Evolutionary conservation across 2,113 vertebrate species (phyloP).

Genomic region (Zapus hudsonius): DNA sequence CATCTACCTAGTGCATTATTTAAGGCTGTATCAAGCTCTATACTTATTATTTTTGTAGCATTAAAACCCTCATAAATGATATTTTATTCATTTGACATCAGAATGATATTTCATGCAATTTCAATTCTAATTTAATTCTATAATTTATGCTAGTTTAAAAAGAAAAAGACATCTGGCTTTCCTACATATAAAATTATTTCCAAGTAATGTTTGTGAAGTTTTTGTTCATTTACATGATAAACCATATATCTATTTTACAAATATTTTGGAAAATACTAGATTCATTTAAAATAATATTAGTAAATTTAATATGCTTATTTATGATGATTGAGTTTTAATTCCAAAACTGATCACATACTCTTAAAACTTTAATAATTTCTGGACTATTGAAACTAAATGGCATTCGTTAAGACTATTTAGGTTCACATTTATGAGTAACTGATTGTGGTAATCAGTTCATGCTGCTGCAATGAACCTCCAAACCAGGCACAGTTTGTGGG

Average conservation of each 20-base stretch:
- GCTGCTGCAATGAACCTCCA: too few relatives aligned
- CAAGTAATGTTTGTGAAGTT: conserved; percentile 16
- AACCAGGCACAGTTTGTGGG: too few relatives aligned
- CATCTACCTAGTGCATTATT: not conserved
- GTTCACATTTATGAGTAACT: conserved; percentile 62
- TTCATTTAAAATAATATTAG: not conserved
- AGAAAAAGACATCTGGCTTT: not conserved
- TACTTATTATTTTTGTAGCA: not conserved
- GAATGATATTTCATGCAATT: not conserved
- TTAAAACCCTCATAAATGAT: not conserved
- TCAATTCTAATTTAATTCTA: not conserved
- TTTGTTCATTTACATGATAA: not conserved
- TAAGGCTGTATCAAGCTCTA: not conserved
- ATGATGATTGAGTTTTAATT: not conserved
- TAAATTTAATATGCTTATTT: not conserved
- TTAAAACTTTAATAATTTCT: not conserved
- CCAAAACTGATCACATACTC: not conserved
- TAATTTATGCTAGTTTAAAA: not conserved
- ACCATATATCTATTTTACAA: not conserved
- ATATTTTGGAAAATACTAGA: not conserved
- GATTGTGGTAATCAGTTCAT: too few relatives aligned
- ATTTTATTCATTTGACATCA: conserved; percentile 39
- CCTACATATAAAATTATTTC: not conserved
- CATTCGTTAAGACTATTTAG: not conserved
- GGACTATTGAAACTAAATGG: not conserved